Evolutionary conservation across 2,113 vertebrate genomes (phyloP).

Genomic region (Neogale vison): DNA sequence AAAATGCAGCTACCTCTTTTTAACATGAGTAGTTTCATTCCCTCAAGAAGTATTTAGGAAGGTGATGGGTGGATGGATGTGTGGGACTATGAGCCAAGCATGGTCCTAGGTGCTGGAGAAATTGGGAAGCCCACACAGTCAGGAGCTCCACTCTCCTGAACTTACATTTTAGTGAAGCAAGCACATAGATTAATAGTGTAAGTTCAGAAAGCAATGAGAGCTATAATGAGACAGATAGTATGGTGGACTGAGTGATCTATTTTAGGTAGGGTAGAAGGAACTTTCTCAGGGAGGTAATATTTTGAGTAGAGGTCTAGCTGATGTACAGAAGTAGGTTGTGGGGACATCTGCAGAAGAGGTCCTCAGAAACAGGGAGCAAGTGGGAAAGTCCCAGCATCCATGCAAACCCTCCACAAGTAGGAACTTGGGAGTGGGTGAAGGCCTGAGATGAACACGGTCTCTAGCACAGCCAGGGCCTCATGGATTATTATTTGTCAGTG

Average conservation of each 20-base stretch:
- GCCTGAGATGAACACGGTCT: background rate
- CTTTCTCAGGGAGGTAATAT: background rate
- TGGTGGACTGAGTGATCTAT: background rate
- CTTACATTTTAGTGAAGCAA: background rate
- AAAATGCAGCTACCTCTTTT: background rate
- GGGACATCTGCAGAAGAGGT: background rate
- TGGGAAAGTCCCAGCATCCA: background rate
- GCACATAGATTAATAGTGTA: background rate
- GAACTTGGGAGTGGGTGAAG: background rate
- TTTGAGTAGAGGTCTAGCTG: background rate
- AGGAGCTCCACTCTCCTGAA: background rate
- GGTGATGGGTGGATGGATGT: background rate
- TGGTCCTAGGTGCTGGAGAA: background rate
- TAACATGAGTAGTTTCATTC: background rate
- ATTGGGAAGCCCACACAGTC: background rate
- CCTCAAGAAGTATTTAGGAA: background rate
- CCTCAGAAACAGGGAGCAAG: background rate
- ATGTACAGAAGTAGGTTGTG: background rate
- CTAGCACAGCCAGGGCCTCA: accelerated
- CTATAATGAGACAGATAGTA: background rate
- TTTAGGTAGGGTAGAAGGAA: background rate
- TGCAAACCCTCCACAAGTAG: background rate
- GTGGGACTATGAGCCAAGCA: too few species aligned
- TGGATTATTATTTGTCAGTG: background rate
- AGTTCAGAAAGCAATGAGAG: background rate